Base-by-base conservation (phyloP, 2,113 vertebrate genomes). In the Syngnathus floridae region DNA sequence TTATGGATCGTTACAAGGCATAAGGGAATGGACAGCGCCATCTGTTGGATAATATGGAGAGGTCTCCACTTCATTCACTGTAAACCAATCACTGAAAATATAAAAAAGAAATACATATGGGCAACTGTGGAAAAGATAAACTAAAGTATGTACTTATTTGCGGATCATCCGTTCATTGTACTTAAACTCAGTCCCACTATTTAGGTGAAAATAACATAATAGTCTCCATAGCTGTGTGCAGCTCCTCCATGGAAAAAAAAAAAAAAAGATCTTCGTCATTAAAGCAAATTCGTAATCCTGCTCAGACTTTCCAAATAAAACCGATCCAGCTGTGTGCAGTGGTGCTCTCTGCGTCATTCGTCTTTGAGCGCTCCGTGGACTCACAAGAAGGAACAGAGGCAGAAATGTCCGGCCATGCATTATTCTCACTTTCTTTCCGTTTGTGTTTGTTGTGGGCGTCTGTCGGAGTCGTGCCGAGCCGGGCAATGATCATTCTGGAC, bases 241-340 rank as follows among this genome's bases (percentile, higher is more conserved):
- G 55, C 14, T 17, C 7, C 1, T 16, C 9, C 55, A 35, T 40
- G 57, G 10, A 9, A 8, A 22, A 22, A 22, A 22, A 5, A 41
- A 60, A 40, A 6, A 40, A 21, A 4, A 1, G 11, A n/a, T 57
- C 64, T 63, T 54, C 43, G 8, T 46, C 22, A 66, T 64, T 70
- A 71, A 71, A 74, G 13, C 35, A 2, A 69, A 71, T 66, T 31
- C 17, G 46, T 59, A 8, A 55, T 57, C 68, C 21, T 66, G 46
- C 74, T 81, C 79, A 82, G 46, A 84, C 51, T 83, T 85, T 81
- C 86, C 86, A 84, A 66, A 87, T 84, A 83, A 86, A 87, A 61
- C 70, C 22, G 61, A 59, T 69, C 83, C 83, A 83, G 78, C 76
- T 85, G 81, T 71, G 72, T 37, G 71, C 64, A 66, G 49, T 75